Conservation (phyloP, 2,797 vertebrate species). For the Yasuhikotakia modesta region DNA sequence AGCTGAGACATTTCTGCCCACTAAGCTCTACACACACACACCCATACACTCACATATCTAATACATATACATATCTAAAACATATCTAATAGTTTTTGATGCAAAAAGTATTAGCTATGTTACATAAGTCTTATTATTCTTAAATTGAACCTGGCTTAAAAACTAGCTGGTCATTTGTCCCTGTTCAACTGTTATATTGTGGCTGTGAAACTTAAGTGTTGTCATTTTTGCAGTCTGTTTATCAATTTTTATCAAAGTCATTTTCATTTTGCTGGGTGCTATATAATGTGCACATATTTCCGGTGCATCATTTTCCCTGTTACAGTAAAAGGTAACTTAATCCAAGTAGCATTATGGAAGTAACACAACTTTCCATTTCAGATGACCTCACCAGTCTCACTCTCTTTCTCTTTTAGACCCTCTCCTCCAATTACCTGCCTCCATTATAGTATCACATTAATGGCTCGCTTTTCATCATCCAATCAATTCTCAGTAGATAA, state of each 20-base stretch:
- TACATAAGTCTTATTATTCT: background rate
- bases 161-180: background rate
- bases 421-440: background rate
- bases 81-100: conserved; percentile 6
- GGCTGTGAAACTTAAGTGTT: background rate
- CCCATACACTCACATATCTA: no score
- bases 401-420: background rate
- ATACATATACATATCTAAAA: no score
- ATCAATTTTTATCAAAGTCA: background rate
- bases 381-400: conserved; percentile 6
- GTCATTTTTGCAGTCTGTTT: background rate
- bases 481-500: background rate
- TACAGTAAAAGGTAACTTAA: background rate
- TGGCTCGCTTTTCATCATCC: background rate
- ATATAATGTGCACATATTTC: background rate
- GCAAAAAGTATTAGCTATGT: background rate
- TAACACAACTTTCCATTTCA: background rate
- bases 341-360: background rate
- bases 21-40: background rate
- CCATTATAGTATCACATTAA: conserved; percentile 3
- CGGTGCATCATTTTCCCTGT: background rate
- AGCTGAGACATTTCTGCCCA: background rate
- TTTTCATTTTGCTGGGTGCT: background rate
- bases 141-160: background rate
- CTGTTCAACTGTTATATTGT: background rate